Evolutionary conservation across 2,888 invertebrate genomes (phyloP), one percentile per base, ranked within the genome.

Genomic region (Schrankia costaestrigalis): DNA sequence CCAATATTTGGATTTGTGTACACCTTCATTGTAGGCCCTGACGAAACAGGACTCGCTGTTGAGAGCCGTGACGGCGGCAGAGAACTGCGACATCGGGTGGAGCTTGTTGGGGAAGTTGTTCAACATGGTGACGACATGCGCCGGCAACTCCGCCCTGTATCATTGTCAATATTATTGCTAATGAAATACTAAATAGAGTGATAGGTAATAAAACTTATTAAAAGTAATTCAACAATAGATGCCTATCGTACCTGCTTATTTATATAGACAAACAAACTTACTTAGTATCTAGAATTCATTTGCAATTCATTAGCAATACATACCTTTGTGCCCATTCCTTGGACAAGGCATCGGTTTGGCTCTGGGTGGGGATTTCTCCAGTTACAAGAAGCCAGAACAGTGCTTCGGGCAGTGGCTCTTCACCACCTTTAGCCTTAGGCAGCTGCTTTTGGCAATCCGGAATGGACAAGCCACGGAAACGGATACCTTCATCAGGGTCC

Each of bases 1-100:
- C 98, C 98, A 98, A 77, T 97, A 97, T 64, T 94, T 93, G 33
- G 92, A 89, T 78, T 97, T 97, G 78, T 94, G 93, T 0, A 96
- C 95, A 24, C 97, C 97, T 50, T 94, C 92, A 8, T 92, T 82
- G 82, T 98, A 98, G 0, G 97, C 97, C 74, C 95, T 93, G 6
- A 95, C 95, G 85, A 97, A 98, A 70, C 94, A 92, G 68, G 96
- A 96, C 84, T 98, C 97, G 69, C 94, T 95, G 88, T 97, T 97
- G 50, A 97, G 90, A 2, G 95, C 94, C 10, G 97, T 96, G 53
- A 97, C 92, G 13, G 97, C 97, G 1, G 97, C 95, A 13, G 94
- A 93, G 73, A 98, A 93, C 85, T 98, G 98, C 0, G 96, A 93
- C 98, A 98, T 98, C 1, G 98, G 98, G 74, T 98, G 98, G 36